A percentile compares a stretch with the other conserved stretches of the same genome.
phyloP scores from a whole-genome alignment of 2,888 invertebrate species.

The Crepidodera aurea region DNA sequence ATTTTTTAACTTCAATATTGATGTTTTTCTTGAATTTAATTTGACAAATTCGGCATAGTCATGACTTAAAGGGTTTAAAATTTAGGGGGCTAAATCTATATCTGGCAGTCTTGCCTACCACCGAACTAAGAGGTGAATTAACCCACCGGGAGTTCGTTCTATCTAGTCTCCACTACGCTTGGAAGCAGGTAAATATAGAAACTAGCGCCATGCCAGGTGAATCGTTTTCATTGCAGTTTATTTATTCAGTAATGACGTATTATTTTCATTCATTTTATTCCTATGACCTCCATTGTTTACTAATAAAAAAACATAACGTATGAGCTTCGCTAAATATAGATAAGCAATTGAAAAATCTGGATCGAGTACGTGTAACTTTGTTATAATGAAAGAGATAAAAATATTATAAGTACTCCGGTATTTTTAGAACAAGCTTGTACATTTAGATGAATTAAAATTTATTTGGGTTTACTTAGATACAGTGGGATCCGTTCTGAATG shows the following conservation, averaged over 20 bases:
- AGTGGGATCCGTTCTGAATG: not conserved
- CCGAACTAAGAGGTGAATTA: no score
- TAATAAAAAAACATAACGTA: conserved; percentile 10
- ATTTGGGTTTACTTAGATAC: not conserved
- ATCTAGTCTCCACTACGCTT: no score
- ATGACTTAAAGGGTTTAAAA: no score
- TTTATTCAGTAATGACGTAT: conserved; percentile 16
- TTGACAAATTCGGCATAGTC: no score
- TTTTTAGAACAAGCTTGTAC: not conserved
- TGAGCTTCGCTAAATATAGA: conserved; percentile 18
- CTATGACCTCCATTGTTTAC: conserved; percentile 22
- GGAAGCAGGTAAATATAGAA: no score
- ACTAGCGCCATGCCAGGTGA: conserved; percentile 9
- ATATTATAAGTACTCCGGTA: not conserved
- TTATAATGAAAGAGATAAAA: not conserved
- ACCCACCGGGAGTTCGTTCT: no score
- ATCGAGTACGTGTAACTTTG: not conserved
- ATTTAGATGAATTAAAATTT: not conserved
- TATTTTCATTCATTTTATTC: conserved; percentile 20
- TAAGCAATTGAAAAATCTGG: conserved; percentile 1
- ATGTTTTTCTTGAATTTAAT: no score
- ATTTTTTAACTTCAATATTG: no score
- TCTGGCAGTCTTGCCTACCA: no score
- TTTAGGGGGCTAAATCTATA: no score
- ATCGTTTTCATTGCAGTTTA: not conserved